phyloP scores from a whole-genome alignment of 37 sponge, comb jelly and placozoan species.

The Axinella damicornis region DNA sequence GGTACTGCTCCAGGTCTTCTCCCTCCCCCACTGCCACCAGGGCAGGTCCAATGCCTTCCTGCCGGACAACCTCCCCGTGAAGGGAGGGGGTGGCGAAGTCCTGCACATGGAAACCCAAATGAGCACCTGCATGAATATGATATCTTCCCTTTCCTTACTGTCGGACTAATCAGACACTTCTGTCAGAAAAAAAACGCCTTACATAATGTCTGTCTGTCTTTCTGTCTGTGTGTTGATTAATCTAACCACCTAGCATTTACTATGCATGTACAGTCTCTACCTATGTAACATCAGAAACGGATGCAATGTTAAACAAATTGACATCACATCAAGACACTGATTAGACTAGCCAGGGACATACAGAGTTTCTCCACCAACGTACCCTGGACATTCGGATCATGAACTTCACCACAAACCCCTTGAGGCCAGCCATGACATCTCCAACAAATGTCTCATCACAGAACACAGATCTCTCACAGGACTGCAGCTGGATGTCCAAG shows the following conservation, averaged over 20 bases:
- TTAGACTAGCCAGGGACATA: background rate
- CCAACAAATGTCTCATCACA: constrained; percentile 47
- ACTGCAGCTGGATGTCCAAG: constrained; percentile 79
- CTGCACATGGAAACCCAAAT: no score
- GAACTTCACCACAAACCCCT: constrained; percentile 91
- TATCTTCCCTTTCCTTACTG: no score
- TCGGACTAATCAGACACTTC: no score
- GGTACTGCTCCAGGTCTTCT: constrained; percentile 40
- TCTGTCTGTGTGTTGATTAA: no score
- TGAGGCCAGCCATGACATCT: constrained; percentile 78
- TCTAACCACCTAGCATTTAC: no score
- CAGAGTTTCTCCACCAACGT: background rate
- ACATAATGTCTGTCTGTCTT: no score
- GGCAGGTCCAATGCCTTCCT: constrained; percentile 1
- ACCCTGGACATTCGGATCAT: constrained; percentile 92
- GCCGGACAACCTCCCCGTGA: constrained; percentile 34
- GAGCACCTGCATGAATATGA: no score
- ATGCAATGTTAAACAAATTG: no score
- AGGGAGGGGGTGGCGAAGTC: constrained; percentile 91
- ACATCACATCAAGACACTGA: no score
- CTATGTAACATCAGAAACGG: no score
- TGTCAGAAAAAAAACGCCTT: no score
- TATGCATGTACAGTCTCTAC: background rate
- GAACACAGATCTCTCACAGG: constrained; percentile 76
- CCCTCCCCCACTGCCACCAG: background rate